Evolutionary conservation across 2,888 invertebrate species (phyloP), one percentile per base, ranked within the genome.

Genomic region (Ecdyonurus torrentis): DNA sequence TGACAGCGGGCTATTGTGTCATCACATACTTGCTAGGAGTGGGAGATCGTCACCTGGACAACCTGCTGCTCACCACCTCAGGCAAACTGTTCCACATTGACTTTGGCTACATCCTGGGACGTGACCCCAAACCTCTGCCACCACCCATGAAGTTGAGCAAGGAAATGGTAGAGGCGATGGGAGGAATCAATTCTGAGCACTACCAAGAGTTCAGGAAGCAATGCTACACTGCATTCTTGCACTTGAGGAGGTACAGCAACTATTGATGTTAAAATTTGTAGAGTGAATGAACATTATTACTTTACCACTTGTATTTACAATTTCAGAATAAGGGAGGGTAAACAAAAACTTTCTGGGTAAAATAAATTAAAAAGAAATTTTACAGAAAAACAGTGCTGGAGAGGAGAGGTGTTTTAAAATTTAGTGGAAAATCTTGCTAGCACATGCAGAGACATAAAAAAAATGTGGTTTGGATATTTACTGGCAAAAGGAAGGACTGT

Each of bases 101-200:
- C 78, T 99, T 99, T 77, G 98, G 98, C 1, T 99, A 94, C 76
- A 92, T 96, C 73, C 80, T 99, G 64, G 99, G 97, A 0, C 82
- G 97, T 58, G 99, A 99, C 78, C 99, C 99, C 2, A 99, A 99
- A 76, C 97, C 97, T 1, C 81, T 98, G 74, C 98, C 98, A 1
- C 97, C 99, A 15, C 97, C 98, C 3, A 99, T 99, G 96, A 98
- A 97, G 76, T 81, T 99, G 55, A 96, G 94, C 75, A 91, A 90
- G 74, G 98, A 99, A 79, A 99, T 99, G 98, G 94, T 99, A 22
- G 97, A 98, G 71, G 96, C 92, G 0, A 93, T 94, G 93, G 94
- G 94, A 1, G 93, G 94, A 0, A 82, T 89, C 0, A 85, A 86
- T 72, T 87, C 92, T 0, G 96, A 97, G 65, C 89, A 91, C 72